Percentiles rank a stretch among this genome's conserved stretches.
phyloP scores from a whole-genome alignment of 2,113 vertebrate species.

The Leptodactylus fuscus region DNA sequence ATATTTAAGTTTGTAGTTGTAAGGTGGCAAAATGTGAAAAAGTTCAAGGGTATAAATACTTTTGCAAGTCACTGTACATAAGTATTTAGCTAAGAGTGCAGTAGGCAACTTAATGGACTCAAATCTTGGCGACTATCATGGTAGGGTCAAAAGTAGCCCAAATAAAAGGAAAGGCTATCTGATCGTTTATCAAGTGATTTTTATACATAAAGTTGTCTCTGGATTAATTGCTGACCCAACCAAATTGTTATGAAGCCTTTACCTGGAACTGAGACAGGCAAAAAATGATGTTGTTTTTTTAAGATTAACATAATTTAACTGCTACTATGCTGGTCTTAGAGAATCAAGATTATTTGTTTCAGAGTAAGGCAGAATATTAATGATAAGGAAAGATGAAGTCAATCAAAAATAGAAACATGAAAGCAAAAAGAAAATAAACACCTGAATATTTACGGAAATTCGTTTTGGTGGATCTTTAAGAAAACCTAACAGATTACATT shows the following conservation, averaged over 20 bases:
- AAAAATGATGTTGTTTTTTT: constrained; percentile 32
- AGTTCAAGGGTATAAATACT: too few species aligned
- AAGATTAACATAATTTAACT: constrained; percentile 18
- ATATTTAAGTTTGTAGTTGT: too few species aligned
- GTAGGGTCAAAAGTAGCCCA: not conserved
- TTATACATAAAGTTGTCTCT: not conserved
- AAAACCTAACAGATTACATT: not conserved
- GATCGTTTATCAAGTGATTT: not conserved
- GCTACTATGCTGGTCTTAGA: not conserved
- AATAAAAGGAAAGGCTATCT: not conserved
- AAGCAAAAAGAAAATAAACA: not conserved
- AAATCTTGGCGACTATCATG: not conserved
- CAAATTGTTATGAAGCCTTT: not conserved
- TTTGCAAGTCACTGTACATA: too few species aligned
- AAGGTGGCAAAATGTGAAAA: too few species aligned
- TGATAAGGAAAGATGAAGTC: not conserved
- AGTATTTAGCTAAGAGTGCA: too few species aligned
- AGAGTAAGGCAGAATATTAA: not conserved
- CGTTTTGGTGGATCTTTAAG: not conserved
- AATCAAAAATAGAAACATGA: not conserved
- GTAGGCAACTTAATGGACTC: not conserved
- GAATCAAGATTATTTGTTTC: not conserved
- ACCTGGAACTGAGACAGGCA: not conserved
- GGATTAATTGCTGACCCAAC: not conserved
- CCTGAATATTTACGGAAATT: not conserved